Evolutionary conservation across 2,888 invertebrate species (phyloP).

Genomic region (Serripes groenlandicus): DNA sequence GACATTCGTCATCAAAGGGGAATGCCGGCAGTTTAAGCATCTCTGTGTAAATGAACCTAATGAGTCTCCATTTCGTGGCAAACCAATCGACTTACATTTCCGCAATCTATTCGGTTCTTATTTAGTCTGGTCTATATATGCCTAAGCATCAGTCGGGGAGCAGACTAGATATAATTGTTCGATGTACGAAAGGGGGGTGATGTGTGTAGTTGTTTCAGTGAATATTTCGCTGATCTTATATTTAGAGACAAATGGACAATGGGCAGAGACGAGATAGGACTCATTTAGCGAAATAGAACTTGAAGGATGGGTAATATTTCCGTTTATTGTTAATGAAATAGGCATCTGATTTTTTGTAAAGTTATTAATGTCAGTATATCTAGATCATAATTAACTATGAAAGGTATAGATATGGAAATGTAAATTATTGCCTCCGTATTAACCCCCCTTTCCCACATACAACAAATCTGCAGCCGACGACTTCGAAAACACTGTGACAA

Average conservation of each 20-base stretch:
- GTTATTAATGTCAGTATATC: no score
- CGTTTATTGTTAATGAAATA: no score
- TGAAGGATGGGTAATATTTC: not conserved
- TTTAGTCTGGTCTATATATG: not conserved
- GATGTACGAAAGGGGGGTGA: no score
- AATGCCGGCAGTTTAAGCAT: not conserved
- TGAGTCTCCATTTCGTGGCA: constrained; percentile 4
- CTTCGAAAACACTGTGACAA: no score
- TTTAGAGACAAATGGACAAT: not conserved
- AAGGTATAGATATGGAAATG: not conserved
- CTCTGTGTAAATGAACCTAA: not conserved
- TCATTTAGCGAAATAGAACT: not conserved
- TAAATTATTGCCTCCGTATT: no score
- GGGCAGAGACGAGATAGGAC: not conserved
- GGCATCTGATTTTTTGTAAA: no score
- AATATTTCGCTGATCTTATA: not conserved
- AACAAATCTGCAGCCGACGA: no score
- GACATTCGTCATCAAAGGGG: not conserved
- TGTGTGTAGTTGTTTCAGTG: not conserved
- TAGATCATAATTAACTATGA: not conserved
- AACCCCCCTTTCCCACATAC: no score
- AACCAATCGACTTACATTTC: not conserved
- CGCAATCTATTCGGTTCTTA: constrained; percentile 2
- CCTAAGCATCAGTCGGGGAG: not conserved
- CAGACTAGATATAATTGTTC: no score